Evolutionary conservation across 1,140 invertebrate species (phyloP), one percentile per base, ranked within the genome.

Genomic region (Paraescarpia echinospica): DNA sequence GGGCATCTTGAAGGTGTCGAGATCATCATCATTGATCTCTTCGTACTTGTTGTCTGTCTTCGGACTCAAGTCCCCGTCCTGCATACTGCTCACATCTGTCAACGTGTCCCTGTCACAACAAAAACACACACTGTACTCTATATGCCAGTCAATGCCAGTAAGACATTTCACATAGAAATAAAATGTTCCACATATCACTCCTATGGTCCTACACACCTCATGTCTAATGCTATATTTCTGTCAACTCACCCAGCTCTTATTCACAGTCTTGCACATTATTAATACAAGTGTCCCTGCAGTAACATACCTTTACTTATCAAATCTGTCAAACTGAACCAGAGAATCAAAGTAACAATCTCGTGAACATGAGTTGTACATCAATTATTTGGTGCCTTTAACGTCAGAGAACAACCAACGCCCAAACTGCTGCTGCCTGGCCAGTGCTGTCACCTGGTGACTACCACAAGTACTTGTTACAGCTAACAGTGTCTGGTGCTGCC

Each of bases 1-100:
- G 89, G 95, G 95, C 93, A 96, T 94, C 93, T 95, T 95, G 93
- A 96, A 96, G 92, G 95, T 95, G 35, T 31, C 93, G 33, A 93
- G 51, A 18, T 93, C 93, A 34, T 92, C 91, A 34, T 34, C 34
- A 8, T 34, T 89, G 48, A 34, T 77, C n/a, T 77, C 51, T 33
- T 89, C 51, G n/a, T 34, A 90, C 90, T 90, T 90, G 59, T 77
- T 77, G 59, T 77, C 59, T 31, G 91, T 35, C 91, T 27, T 35
- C 31, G 48, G 41, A 34, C 91, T 48, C 18, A 14, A 35, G 35
- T 90, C 33, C 33, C 77, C 93, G 34, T 89, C 90, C 48, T 31
- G 90, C 92, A 93, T 51, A 77, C 93, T 93, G 59, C 92, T 93
- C 59, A 93, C 93, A 88, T 93, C 93, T 34, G 93, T 93, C 92